A percentile compares a stretch with the other conserved stretches of the same genome.
Conservation (phyloP, 1,140 invertebrate species). For the Octopus sinensis region DNA sequence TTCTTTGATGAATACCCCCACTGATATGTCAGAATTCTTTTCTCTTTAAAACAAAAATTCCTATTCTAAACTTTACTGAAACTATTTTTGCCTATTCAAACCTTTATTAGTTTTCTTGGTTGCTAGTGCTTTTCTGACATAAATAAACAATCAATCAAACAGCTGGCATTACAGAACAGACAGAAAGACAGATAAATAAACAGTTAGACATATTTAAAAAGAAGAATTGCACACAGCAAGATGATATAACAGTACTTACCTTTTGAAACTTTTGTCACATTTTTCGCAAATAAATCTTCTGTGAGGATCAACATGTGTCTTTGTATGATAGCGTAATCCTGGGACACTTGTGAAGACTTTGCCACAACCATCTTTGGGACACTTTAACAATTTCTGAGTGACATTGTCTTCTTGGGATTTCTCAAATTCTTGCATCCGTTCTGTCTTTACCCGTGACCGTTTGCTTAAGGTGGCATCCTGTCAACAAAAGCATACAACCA, state of each 20-base stretch:
- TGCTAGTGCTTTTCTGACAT: neutral
- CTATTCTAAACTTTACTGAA: neutral
- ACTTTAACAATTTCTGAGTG: slow-evolving; percentile 36
- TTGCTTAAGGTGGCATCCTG: slow-evolving; percentile 33
- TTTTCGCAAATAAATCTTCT: slow-evolving; percentile 36
- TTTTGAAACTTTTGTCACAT: slow-evolving; percentile 47
- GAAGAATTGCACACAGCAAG: no score
- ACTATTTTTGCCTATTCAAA: neutral
- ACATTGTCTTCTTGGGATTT: slow-evolving; percentile 31
- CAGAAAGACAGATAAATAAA: no score
- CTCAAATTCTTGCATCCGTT: slow-evolving; percentile 46
- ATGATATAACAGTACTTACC: slow-evolving; percentile 27
- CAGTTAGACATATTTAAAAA: no score
- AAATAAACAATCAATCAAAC: no score
- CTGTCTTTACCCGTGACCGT: slow-evolving; percentile 41
- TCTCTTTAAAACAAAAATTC: neutral
- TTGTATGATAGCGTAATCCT: slow-evolving; percentile 46
- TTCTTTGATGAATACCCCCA: no score
- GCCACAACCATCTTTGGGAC: slow-evolving; percentile 39
- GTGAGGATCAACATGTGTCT: slow-evolving; percentile 32
- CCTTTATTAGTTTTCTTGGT: neutral
- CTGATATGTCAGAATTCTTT: no score
- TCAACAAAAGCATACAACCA: no score
- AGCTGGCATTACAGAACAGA: no score
- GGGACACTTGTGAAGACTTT: slow-evolving; percentile 47